A percentile compares a stretch with the other conserved stretches of the same genome.
Conservation (phyloP, 2,113 vertebrate species). For the Trichomycterus rosablanca region DNA sequence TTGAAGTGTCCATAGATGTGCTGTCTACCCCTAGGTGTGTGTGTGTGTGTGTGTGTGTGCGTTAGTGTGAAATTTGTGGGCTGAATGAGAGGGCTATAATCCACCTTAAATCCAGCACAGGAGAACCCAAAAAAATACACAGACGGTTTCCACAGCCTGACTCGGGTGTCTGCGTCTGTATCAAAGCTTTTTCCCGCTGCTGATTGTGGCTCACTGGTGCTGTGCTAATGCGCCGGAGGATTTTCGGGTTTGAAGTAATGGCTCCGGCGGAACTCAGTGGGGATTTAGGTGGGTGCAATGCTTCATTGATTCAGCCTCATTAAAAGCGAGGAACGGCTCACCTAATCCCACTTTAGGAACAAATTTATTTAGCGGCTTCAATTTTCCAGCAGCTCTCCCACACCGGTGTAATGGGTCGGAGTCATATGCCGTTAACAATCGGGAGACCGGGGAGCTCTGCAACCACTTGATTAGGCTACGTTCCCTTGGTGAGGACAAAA, state of each 20-base stretch:
- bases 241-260: constrained; percentile 49
- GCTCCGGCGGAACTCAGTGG: constrained; percentile 37
- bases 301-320: constrained; percentile 53
- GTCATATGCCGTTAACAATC: constrained; percentile 38
- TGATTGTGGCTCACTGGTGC: constrained; percentile 31
- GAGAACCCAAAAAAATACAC: neutral
- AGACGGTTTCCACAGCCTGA: constrained; percentile 1
- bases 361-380: constrained; percentile 49
- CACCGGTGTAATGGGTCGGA: constrained; percentile 28
- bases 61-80: constrained; percentile 2
- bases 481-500: constrained; percentile 16
- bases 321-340: constrained; percentile 47
- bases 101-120: constrained; percentile 25
- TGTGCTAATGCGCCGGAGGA: constrained; percentile 43
- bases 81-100: constrained; percentile 20
- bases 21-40: neutral
- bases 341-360: constrained; percentile 52
- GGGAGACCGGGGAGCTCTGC: constrained; percentile 16
- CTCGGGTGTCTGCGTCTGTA: constrained; percentile 15
- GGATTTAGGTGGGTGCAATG: constrained; percentile 48
- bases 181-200: constrained; percentile 17
- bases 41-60: neutral
- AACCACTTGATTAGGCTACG: constrained; percentile 22
- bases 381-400: constrained; percentile 44
- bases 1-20: constrained; percentile 4